A percentile compares a stretch with the other conserved stretches of the same genome.
These are phyloP conservation scores for Seriola rivoliana DNA, from an alignment of 2,113 vertebrate genomes.

Conservation along the genomic window DNA sequence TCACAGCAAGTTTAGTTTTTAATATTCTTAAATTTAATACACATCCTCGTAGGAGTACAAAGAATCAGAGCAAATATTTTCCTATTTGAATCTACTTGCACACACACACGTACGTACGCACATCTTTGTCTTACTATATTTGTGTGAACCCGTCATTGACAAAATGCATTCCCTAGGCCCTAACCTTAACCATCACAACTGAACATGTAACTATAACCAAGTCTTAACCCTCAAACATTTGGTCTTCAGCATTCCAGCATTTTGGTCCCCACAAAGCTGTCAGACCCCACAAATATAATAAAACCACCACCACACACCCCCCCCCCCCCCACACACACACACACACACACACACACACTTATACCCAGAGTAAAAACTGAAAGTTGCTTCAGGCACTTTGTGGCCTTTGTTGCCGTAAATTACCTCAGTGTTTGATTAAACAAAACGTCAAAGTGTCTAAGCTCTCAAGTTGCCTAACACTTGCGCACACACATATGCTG, in stretches of 20 bases:
- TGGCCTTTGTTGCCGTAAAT: slow-evolving; percentile 73
- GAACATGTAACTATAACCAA: no score
- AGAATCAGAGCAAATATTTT: slow-evolving; percentile 21
- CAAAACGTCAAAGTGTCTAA: slow-evolving; percentile 73
- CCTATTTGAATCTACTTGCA: not conserved
- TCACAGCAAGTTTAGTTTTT: not conserved
- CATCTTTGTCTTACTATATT: no score
- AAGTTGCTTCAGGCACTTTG: slow-evolving; percentile 57
- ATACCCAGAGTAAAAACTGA: slow-evolving; percentile 15
- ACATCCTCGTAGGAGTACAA: not conserved
- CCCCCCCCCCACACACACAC: not conserved
- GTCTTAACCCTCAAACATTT: no score
- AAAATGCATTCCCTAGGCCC: no score
- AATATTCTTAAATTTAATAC: slow-evolving; percentile 11
- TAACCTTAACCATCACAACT: no score
- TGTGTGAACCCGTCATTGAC: no score
- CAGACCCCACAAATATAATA: no score
- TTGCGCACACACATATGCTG: slow-evolving; percentile 29
- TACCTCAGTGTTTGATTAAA: slow-evolving; percentile 78
- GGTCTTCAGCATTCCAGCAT: no score
- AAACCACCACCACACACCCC: not conserved
- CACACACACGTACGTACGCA: no score
- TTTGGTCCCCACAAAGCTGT: no score
- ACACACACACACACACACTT: not conserved
- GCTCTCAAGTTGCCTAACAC: slow-evolving; percentile 70